Percentiles rank a stretch among this genome's conserved stretches.
phyloP scores from a whole-genome alignment of 1,140 invertebrate genomes.

The Apis cerana region DNA sequence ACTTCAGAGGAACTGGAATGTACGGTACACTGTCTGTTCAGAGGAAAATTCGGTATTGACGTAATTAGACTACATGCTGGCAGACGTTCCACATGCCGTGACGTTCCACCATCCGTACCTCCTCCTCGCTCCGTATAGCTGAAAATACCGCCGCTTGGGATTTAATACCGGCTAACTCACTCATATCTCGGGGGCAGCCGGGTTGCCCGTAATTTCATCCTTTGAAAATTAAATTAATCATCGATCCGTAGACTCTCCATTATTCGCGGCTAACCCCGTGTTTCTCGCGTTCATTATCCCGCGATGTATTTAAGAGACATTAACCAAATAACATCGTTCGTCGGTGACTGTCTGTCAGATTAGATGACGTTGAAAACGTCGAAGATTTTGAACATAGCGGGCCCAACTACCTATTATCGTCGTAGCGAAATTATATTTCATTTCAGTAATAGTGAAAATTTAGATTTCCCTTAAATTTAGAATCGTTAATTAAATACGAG shows the following conservation, averaged over 20 bases:
- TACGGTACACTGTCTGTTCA: constrained; percentile 46
- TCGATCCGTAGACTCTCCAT: constrained; percentile 83
- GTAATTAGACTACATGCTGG: constrained; percentile 57
- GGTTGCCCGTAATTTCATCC: constrained; percentile 52
- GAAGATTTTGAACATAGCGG: too few relatives aligned
- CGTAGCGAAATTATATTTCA: too few relatives aligned
- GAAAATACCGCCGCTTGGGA: constrained; percentile 26
- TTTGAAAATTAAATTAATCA: constrained; percentile 60
- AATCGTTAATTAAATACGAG: too few relatives aligned
- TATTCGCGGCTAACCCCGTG: background rate
- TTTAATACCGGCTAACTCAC: constrained; percentile 51
- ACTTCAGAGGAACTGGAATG: constrained; percentile 49
- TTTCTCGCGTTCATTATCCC: background rate
- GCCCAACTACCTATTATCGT: too few relatives aligned
- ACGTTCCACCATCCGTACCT: constrained; percentile 31
- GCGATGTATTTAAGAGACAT: background rate
- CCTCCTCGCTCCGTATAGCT: background rate
- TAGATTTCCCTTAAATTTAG: too few relatives aligned
- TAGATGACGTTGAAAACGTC: too few relatives aligned
- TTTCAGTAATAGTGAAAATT: too few relatives aligned
- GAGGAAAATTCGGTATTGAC: constrained; percentile 61
- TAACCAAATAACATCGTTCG: background rate
- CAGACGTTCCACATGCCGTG: constrained; percentile 51
- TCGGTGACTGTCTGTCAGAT: too few relatives aligned
- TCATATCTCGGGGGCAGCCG: constrained; percentile 38